Evolutionary conservation across 2,888 invertebrate species (phyloP).

Genomic region (Lypha dubia): DNA sequence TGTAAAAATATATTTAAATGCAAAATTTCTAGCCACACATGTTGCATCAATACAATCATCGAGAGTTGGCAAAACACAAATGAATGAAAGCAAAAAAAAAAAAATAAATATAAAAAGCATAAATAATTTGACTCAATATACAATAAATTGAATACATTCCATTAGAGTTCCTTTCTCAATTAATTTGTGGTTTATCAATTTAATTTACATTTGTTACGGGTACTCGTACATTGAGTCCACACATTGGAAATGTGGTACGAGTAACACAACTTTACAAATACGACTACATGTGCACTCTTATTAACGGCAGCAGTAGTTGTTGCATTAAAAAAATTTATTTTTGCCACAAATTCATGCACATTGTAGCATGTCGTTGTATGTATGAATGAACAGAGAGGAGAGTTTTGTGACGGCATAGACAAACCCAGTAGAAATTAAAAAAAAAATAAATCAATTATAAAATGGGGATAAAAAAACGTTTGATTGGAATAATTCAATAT

Average conservation of each 20-base stretch:
- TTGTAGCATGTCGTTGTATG: slow-evolving; percentile 1
- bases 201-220: slow-evolving; percentile 78
- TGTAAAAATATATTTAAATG: slow-evolving; percentile 6
- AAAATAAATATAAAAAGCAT: slow-evolving; percentile 37
- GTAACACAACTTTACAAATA: background rate
- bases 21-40: slow-evolving; percentile 57
- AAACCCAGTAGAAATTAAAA: slow-evolving; percentile 9
- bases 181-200: slow-evolving; percentile 84
- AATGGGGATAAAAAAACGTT: slow-evolving; percentile 55
- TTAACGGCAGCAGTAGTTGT: slow-evolving; percentile 18
- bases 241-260: slow-evolving; percentile 13
- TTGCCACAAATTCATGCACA: slow-evolving; percentile 30
- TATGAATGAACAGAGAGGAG: background rate
- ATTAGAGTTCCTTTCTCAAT: slow-evolving; percentile 76
- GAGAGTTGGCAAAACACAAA: slow-evolving; percentile 22
- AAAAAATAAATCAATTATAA: slow-evolving; percentile 23
- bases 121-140: slow-evolving; percentile 67
- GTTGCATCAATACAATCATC: slow-evolving; percentile 56
- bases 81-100: slow-evolving; percentile 1
- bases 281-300: background rate
- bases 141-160: slow-evolving; percentile 71
- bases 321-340: slow-evolving; percentile 31
- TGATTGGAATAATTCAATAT: slow-evolving; percentile 73
- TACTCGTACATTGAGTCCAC: slow-evolving; percentile 25
- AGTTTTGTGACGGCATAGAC: slow-evolving; percentile 54